Base-by-base conservation (phyloP, 2,888 invertebrate species). In the Pseudolycoriella hygida region DNA sequence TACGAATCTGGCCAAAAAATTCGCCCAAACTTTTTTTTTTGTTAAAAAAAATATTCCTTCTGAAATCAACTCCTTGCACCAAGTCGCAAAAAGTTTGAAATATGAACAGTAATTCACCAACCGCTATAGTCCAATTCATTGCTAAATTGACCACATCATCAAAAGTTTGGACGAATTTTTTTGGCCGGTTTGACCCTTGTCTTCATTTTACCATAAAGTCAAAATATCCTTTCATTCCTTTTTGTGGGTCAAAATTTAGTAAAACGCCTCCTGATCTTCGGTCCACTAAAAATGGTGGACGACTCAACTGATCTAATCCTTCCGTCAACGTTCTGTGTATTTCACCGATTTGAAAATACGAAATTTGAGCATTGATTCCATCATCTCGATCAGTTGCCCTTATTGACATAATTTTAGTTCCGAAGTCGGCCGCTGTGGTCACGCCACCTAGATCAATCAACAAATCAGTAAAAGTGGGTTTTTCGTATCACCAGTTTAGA, bases 181-280 rank as follows among this genome's bases (percentile, higher is more conserved):
- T n/a, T n/a, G n/a, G n/a, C n/a, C n/a, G n/a, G n/a, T n/a, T n/a
- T n/a, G n/a, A n/a, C n/a, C n/a, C n/a, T n/a, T n/a, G n/a, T n/a
- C n/a, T n/a, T n/a, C n/a, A n/a, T n/a, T n/a, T 49, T 60, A 81
- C 82, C 75, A 80, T 79, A 56, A 93, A 90, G 66, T 90, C 87
- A 59, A 94, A 94, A 62, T 92, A 93, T 37, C 94, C 96, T 60
- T 92, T 93, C 94, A 93, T 93, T 46, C 87, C 86, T 54, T 87
- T 83, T 60, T 93, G 92, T 1, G 94, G 94, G 67, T 93, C 93
- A 58, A 94, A 93, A 64, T 94, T 93, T 3, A 96, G 69, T 47
- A 77, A 76, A 18, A 96, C 77, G 1, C 80, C 80, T 1, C 92
- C 90, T 1, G 84, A 81, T n/a, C 80, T 74, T 37, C 67, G 68